Percentiles rank a stretch among this genome's conserved stretches.
Evolutionary conservation across 2,888 invertebrate genomes (phyloP).

Genomic region (Chrysolina americana): DNA sequence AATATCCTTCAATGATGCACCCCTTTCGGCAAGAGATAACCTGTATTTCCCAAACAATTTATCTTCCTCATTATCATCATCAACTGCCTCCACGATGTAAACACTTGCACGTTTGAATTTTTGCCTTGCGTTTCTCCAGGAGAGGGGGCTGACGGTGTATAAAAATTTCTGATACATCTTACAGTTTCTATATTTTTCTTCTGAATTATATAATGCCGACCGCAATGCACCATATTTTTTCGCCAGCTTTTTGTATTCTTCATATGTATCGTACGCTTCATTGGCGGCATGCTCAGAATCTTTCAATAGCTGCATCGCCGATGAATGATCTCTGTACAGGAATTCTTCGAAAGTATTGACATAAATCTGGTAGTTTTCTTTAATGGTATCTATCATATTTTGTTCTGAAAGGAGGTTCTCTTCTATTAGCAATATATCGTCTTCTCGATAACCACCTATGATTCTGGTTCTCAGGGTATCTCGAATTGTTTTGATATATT

Average conservation of each 20-base stretch:
- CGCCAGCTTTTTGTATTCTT: slow-evolving; percentile 70
- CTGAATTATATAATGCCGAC: slow-evolving; percentile 72
- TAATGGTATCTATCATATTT: slow-evolving; percentile 69
- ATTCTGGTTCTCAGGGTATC: slow-evolving; percentile 69
- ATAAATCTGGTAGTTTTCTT: slow-evolving; percentile 71
- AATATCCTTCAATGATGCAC: slow-evolving; percentile 62
- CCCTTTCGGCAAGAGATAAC: slow-evolving; percentile 51
- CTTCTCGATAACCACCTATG: slow-evolving; percentile 65
- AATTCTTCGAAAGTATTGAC: slow-evolving; percentile 75
- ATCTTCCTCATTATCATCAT: slow-evolving; percentile 39
- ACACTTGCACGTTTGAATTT: slow-evolving; percentile 2
- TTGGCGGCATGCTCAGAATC: slow-evolving; percentile 71
- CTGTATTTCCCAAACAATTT: slow-evolving; percentile 60
- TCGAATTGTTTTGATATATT: slow-evolving; percentile 71
- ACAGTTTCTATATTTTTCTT: slow-evolving; percentile 75
- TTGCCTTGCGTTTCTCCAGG: slow-evolving; percentile 68
- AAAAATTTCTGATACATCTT: slow-evolving; percentile 80
- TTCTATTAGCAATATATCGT: slow-evolving; percentile 71
- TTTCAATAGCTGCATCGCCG: slow-evolving; percentile 73
- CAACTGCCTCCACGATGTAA: slow-evolving; percentile 69
- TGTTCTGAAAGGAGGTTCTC: slow-evolving; percentile 73
- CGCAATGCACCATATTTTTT: slow-evolving; percentile 66
- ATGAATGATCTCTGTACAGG: slow-evolving; percentile 75
- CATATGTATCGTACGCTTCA: slow-evolving; percentile 68
- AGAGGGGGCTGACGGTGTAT: slow-evolving; percentile 77